Percentiles rank a stretch among this genome's conserved stretches.
These are phyloP conservation scores for Heliconius ethilla DNA, from an alignment of 2,888 invertebrate genomes.

Conservation along the genomic window DNA sequence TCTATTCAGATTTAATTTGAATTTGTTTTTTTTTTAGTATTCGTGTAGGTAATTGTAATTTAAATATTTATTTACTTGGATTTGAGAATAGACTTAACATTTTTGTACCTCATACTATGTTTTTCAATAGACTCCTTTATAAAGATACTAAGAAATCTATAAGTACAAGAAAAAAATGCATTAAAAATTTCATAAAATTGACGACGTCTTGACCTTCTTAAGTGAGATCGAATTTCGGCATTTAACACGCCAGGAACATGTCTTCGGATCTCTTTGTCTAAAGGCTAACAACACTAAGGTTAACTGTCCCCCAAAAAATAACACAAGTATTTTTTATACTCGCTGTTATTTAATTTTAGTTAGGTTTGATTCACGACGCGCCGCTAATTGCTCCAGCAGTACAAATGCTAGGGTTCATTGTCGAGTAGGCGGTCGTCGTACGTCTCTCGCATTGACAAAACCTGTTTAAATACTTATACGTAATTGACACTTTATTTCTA, in stretches of 20 bases:
- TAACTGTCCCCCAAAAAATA: too few species aligned
- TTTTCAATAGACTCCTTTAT: not conserved
- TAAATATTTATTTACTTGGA: not conserved
- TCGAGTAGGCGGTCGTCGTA: constrained; percentile 51
- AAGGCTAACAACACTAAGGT: too few species aligned
- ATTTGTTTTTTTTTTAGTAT: not conserved
- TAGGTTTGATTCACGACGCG: constrained; percentile 64
- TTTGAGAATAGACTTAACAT: not conserved
- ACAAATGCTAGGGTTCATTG: constrained; percentile 78
- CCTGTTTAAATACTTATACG: not conserved
- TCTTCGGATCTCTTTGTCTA: not conserved
- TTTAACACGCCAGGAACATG: not conserved
- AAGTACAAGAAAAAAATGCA: not conserved
- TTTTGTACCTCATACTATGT: not conserved
- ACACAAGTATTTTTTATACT: too few species aligned
- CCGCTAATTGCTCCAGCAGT: constrained; percentile 77
- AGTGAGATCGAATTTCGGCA: not conserved
- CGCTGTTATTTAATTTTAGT: constrained; percentile 34
- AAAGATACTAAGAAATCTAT: not conserved
- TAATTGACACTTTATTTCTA: constrained; percentile 15
- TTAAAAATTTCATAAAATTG: not conserved
- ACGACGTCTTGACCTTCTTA: not conserved
- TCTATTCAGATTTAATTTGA: not conserved
- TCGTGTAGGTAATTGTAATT: not conserved
- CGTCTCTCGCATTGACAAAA: constrained; percentile 25